These are phyloP conservation scores for Teleogryllus occipitalis DNA, from an alignment of 1,140 invertebrate genomes.

Conservation along the genomic window DNA sequence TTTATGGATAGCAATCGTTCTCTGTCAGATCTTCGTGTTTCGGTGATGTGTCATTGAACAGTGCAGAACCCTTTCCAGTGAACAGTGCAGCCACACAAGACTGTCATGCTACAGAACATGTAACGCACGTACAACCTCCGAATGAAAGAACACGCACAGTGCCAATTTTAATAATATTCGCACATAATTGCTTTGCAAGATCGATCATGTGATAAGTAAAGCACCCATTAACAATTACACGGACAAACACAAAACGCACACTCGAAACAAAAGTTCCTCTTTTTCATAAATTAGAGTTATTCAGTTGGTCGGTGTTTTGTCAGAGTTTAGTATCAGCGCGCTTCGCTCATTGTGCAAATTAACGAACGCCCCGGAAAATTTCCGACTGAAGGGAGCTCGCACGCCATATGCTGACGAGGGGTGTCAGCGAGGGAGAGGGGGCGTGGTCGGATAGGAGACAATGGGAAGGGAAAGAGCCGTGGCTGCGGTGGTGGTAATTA, in stretches of 20 bases:
- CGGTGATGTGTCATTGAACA: no score
- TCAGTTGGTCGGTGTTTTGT: background rate
- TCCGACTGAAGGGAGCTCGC: background rate
- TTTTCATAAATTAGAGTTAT: constrained; percentile 1
- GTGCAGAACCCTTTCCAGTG: background rate
- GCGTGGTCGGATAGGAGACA: background rate
- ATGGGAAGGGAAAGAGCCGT: background rate
- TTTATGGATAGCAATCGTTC: no score
- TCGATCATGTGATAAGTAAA: constrained; percentile 1
- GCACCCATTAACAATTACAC: background rate
- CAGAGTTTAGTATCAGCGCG: background rate
- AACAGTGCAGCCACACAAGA: background rate
- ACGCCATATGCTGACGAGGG: background rate
- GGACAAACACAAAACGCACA: background rate
- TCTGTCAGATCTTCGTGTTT: no score
- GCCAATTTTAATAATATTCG: background rate
- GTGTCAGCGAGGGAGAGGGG: background rate
- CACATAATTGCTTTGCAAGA: constrained; percentile 1
- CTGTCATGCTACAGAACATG: background rate
- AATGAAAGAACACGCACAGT: background rate
- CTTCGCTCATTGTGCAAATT: background rate
- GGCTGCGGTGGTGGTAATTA: background rate
- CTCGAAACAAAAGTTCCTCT: background rate
- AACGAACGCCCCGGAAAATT: background rate
- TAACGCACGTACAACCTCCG: background rate